phyloP scores from a whole-genome alignment of 2,113 vertebrate genomes.

The Menidia beryllina region DNA sequence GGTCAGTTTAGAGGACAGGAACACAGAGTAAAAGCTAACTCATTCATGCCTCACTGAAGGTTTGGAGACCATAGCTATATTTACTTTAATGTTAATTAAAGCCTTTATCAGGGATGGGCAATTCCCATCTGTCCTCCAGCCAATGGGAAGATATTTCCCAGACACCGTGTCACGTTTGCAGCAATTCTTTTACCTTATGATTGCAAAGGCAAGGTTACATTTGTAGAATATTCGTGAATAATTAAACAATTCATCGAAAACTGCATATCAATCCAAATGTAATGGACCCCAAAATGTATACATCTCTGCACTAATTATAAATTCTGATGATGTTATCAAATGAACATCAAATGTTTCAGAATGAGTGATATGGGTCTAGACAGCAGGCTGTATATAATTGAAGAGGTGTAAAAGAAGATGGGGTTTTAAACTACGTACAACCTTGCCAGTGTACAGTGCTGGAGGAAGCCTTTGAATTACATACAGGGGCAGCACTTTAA shows the following conservation, averaged over 20 bases:
- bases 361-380: slow-evolving; percentile 75
- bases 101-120: slow-evolving; percentile 11
- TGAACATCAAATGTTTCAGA: slow-evolving; percentile 43
- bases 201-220: no score
- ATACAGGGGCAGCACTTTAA: background rate
- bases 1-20: slow-evolving; percentile 2
- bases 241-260: no score
- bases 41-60: background rate
- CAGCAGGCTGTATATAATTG: slow-evolving; percentile 80
- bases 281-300: no score
- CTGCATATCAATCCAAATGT: no score
- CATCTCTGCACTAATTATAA: no score
- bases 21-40: slow-evolving; percentile 15
- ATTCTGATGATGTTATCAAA: slow-evolving; percentile 1
- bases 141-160: background rate
- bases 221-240: no score
- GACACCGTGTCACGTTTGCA: background rate
- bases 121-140: slow-evolving; percentile 7
- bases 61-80: slow-evolving; percentile 7
- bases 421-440: slow-evolving; percentile 63
- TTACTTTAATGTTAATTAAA: slow-evolving; percentile 10
- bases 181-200: background rate
- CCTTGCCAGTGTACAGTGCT: slow-evolving; percentile 59
- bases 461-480: slow-evolving; percentile 11
- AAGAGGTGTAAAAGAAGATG: slow-evolving; percentile 83